Percentiles rank a stretch among this genome's conserved stretches.
Conservation (phyloP, 2,113 vertebrate genomes). For the Nibea albiflora region DNA sequence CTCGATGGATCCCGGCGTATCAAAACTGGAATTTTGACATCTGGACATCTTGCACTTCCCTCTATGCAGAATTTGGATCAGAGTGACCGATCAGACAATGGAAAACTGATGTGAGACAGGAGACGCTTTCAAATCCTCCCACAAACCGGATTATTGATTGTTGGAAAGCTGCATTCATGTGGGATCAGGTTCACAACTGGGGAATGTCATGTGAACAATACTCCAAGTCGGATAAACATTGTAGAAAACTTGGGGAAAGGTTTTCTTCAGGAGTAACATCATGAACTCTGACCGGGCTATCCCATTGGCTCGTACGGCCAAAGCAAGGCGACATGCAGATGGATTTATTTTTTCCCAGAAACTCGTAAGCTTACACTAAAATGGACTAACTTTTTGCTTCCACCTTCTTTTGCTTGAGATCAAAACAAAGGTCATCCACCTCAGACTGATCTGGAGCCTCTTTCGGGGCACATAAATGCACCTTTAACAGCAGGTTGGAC, state of each 20-base stretch:
- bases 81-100: slow-evolving; percentile 3
- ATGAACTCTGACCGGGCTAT: slow-evolving; percentile 51
- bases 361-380: slow-evolving; percentile 16
- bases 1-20: slow-evolving; percentile 10
- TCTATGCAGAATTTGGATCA: slow-evolving; percentile 25
- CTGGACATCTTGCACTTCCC: slow-evolving; percentile 1
- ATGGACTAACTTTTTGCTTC: slow-evolving; percentile 56
- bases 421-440: slow-evolving; percentile 21
- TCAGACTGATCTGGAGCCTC: slow-evolving; percentile 34
- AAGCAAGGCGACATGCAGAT: slow-evolving; percentile 41
- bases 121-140: slow-evolving; percentile 1
- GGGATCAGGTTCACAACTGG: slow-evolving; percentile 40
- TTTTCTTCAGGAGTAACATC: slow-evolving; percentile 34
- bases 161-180: slow-evolving; percentile 36
- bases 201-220: slow-evolving; percentile 36
- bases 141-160: slow-evolving; percentile 18
- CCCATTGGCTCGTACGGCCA: slow-evolving; percentile 42
- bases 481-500: slow-evolving; percentile 18
- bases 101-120: slow-evolving; percentile 41
- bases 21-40: slow-evolving; percentile 26
- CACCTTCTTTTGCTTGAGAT: slow-evolving; percentile 18
- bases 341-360: neutral
- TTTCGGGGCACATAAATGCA: slow-evolving; percentile 43
- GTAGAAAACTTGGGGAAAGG: slow-evolving; percentile 22
- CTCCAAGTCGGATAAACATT: slow-evolving; percentile 46